Conservation (phyloP, 2,797 vertebrate genomes). For the Anniella stebbinsi region DNA sequence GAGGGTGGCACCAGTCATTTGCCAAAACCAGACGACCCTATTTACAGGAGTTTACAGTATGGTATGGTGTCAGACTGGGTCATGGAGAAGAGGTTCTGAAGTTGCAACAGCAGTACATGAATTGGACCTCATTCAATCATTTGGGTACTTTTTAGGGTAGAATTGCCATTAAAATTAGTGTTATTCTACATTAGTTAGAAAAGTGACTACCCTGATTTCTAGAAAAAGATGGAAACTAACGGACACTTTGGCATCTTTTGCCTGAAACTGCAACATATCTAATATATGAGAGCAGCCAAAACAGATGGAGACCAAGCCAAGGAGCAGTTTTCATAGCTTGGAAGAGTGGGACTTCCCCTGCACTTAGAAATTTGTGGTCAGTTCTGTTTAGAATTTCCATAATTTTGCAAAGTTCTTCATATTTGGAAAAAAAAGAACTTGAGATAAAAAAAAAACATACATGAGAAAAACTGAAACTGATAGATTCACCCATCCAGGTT, state of each 20-base stretch:
- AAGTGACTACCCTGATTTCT: background rate
- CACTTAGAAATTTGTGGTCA: too few species aligned
- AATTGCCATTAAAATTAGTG: background rate
- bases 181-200: background rate
- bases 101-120: background rate
- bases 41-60: background rate
- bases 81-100: background rate
- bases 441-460: too few species aligned
- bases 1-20: background rate
- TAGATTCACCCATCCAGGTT: too few species aligned
- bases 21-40: background rate
- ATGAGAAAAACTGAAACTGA: too few species aligned
- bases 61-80: background rate
- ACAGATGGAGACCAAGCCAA: too few species aligned
- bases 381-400: too few species aligned
- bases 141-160: background rate
- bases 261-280: background rate
- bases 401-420: too few species aligned
- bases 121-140: background rate
- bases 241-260: background rate
- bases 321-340: too few species aligned
- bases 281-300: background rate
- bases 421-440: too few species aligned
- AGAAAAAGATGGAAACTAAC: background rate
- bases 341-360: too few species aligned